Base-by-base conservation (phyloP, 1,140 invertebrate species). In the Maniola jurtina region DNA sequence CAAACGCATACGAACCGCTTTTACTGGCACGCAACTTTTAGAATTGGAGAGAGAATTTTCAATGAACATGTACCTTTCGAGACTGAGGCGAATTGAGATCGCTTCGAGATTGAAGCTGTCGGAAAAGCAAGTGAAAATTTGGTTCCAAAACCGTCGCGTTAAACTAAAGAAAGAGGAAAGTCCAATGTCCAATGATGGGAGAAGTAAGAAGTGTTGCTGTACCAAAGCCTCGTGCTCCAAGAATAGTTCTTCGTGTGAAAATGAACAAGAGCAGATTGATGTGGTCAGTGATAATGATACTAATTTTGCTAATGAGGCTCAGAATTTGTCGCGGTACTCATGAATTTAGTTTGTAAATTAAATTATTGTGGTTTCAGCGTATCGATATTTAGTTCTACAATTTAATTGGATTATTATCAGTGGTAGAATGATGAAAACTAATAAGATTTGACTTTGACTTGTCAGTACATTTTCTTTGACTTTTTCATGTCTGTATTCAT, bases 121-220 rank as follows among this genome's bases (percentile, higher is more conserved):
- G 0, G 97, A 98, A 89, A 99, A 98, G 83, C 97, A 98, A 90
- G 97, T 98, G 47, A 98, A 97, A 87, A 98, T 98, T 61, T 98
- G 97, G 97, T 97, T 98, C 81, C 97, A 98, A 85, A 98, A 98
- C 81, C 92, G 95, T 11, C 92, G 97, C 5, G 97, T 98, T 4
- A 98, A 98, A 81, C 94, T 97, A 83, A 98, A 98, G 92, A 98
- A 98, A 79, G 96, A 91, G 50, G 91, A 92, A 25, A 76, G 79
- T 6, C 88, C 89, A 0, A 52, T 77, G 71, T 64, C 72, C 1
- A 68, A 35, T 9, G 81, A 82, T 11, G 80, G 80, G 3, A 83
- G 75, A 47, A 66, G 70, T 0, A 86, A 83, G 59, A 88, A 85
- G 64, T 90, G 88, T 54, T 90, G 88, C 61, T 90, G 88, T 35